Base-by-base conservation (phyloP, 53 echinoderm and acorn worm species). In the Holothuria leucospilota region DNA sequence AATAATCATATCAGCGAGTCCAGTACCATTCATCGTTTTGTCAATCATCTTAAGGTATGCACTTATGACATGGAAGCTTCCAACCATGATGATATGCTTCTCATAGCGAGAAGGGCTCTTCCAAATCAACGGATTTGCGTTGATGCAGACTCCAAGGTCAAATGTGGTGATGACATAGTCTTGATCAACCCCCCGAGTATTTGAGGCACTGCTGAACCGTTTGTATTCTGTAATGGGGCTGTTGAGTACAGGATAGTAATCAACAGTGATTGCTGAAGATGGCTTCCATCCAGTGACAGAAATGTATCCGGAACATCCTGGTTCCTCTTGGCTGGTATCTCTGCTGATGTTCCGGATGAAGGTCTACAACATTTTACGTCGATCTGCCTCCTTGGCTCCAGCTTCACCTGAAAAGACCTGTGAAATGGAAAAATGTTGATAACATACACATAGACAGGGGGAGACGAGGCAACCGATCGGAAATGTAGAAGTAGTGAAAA, bases 71-170 rank as follows among this genome's bases (percentile, higher is more conserved):
- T 92, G 94, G 71, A 94, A 94, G 61, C 83, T 62, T 13, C 91
- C 94, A 53, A 86, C 86, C 63, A 87, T 30, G 27, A 87, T 49
- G 27, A 91, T 89, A 64, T 89, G 89, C 8, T 94, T 86, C 78
- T 86, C 59, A 52, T 82, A 94, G 51, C 69, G 20, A 2, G 51
- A 24, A 25, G 86, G 88, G 59, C 61, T 71, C 25, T 61, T 82
- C 86, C 86, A 91, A 0, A 91, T 59, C 21, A 94, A 39, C 4
- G 91, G 91, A 53, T 59, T 82, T 8, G 91, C 94, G 30, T 86
- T 91, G 91, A 94, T 94, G 56, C 82, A 88, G 5, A 91, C 91
- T 20, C 94, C 89, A 10, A 94, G 75, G 67, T 94, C 91, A 83
- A 94, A 94, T 58, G 86, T 86, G 23, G 74, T 89, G 30, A 94